Conservation (phyloP, 2,888 invertebrate genomes). For the Cancer borealis region DNA sequence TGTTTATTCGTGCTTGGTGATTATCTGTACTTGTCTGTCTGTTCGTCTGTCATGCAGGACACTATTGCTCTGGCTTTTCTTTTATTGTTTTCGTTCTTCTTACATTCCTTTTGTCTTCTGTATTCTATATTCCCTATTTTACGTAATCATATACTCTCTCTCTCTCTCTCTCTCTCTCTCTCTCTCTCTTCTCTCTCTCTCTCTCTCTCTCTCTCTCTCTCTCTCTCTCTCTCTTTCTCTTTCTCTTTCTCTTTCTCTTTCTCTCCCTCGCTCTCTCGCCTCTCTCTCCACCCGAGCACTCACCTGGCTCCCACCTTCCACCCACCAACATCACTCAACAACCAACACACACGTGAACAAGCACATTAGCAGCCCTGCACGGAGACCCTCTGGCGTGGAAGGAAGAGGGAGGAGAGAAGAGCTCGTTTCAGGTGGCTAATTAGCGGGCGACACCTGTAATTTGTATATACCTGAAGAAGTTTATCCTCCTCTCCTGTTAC, state of each 20-base stretch:
- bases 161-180: conserved; percentile 47
- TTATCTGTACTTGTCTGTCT: background rate
- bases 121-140: too few species aligned
- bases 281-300: too few species aligned
- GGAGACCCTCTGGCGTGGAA: background rate
- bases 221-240: background rate
- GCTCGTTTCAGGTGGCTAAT: conserved; percentile 29
- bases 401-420: conserved; percentile 41
- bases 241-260: conserved; percentile 11
- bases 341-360: background rate
- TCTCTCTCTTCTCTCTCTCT: conserved; percentile 49
- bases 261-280: background rate
- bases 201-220: background rate
- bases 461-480: conserved; percentile 24
- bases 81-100: background rate
- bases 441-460: conserved; percentile 5
- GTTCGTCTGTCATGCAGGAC: background rate
- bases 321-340: background rate
- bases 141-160: too few species aligned
- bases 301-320: background rate
- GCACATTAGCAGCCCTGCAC: background rate
- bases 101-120: background rate
- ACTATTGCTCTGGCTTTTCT: background rate
- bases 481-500: background rate
- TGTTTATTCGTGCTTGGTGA: background rate